phyloP scores from a whole-genome alignment of 1,140 invertebrate species.

The Anoplophora glabripennis region DNA sequence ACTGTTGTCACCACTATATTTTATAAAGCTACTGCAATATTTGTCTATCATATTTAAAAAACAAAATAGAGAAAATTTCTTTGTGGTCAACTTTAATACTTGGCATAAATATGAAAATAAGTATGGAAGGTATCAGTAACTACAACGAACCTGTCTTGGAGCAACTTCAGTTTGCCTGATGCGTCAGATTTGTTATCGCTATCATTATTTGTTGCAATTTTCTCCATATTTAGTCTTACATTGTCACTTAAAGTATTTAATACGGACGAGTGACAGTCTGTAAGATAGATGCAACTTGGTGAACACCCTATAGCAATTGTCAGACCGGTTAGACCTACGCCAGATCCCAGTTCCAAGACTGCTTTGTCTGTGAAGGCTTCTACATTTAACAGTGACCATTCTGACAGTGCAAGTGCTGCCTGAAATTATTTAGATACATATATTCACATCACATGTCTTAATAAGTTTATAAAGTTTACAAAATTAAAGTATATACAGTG shows the following conservation, averaged over 20 bases:
- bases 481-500: no score
- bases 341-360: constrained; percentile 59
- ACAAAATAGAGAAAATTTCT: no score
- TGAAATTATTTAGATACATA: constrained; percentile 16
- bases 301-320: constrained; percentile 48
- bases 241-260: constrained; percentile 52
- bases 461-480: no score
- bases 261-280: constrained; percentile 55
- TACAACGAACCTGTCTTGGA: neutral
- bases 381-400: constrained; percentile 54
- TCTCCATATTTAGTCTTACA: constrained; percentile 47
- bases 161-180: neutral
- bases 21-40: no score
- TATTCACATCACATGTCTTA: no score
- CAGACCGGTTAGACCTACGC: constrained; percentile 57
- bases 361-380: constrained; percentile 46
- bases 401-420: constrained; percentile 53
- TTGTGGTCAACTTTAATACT: no score
- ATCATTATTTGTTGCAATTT: constrained; percentile 2
- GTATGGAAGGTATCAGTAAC: no score
- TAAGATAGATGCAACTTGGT: constrained; percentile 53
- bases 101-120: no score
- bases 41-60: no score
- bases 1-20: no score
- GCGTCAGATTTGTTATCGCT: neutral